A percentile compares a stretch with the other conserved stretches of the same genome.
Conservation (phyloP, 2,113 vertebrate genomes). For the Pelmatolapia mariae region DNA sequence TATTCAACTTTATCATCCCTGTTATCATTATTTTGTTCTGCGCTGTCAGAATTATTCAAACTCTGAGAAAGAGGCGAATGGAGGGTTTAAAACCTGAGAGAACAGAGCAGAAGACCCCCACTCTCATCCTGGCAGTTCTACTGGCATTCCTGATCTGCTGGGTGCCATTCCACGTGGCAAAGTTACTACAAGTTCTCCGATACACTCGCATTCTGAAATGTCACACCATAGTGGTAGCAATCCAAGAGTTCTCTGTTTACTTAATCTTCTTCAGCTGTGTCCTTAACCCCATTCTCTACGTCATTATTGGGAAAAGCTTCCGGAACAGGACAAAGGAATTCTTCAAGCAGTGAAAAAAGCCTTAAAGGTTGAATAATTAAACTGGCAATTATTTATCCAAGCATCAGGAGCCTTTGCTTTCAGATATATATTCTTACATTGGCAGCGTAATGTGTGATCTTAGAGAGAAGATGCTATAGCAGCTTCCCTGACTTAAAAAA, state of each 20-base stretch:
- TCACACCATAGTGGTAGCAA: neutral
- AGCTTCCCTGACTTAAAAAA: neutral
- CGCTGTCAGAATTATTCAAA: accelerated
- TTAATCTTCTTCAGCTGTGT: conserved; percentile 81
- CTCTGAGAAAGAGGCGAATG: too few relatives aligned
- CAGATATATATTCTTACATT: neutral
- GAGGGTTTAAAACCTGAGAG: neutral
- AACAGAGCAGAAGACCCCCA: neutral
- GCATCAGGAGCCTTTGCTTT: neutral
- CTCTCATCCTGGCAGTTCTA: neutral
- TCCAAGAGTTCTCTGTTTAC: conserved; percentile 33
- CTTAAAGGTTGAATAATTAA: neutral
- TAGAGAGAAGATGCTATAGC: neutral
- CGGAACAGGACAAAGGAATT: conserved; percentile 75
- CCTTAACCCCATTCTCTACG: conserved; percentile 85
- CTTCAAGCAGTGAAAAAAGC: neutral
- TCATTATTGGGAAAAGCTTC: conserved; percentile 87
- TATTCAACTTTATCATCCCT: accelerated
- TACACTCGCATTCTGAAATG: conserved; percentile 22
- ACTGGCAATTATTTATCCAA: too few relatives aligned
- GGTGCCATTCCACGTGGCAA: conserved; percentile 77
- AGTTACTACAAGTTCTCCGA: conserved; percentile 37
- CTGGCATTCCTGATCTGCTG: accelerated
- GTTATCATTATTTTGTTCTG: neutral
- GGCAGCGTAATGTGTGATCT: neutral